Percentiles rank a stretch among this genome's conserved stretches.
These are phyloP conservation scores for Anas capensis DNA, from an alignment of 2,797 vertebrate species.

Conservation along the genomic window DNA sequence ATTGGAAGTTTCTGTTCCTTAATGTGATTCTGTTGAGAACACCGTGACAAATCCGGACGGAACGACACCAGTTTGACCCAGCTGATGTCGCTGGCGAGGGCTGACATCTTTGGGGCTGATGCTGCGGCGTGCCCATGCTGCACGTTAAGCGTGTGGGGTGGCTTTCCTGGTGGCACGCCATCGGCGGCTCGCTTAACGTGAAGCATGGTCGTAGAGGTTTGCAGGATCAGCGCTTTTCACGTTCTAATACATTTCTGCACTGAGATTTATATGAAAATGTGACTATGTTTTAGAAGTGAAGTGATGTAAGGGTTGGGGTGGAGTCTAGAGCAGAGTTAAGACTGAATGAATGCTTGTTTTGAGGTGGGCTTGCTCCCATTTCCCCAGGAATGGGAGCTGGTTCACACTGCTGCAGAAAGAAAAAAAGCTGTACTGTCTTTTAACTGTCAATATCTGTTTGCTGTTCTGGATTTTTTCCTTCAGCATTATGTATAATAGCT, in stretches of 20 bases:
- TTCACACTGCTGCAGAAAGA: slow-evolving; percentile 48
- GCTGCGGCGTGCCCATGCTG: slow-evolving; percentile 31
- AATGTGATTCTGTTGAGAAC: slow-evolving; percentile 66
- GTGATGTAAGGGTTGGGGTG: slow-evolving; percentile 58
- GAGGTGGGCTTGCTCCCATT: not conserved
- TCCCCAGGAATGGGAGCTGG: not conserved
- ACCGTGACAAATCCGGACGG: slow-evolving; percentile 43
- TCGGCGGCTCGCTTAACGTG: not conserved
- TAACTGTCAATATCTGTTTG: slow-evolving; percentile 61
- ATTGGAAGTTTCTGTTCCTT: slow-evolving; percentile 67
- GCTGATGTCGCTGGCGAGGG: not conserved
- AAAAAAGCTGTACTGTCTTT: slow-evolving; percentile 80
- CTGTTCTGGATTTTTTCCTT: slow-evolving; percentile 73
- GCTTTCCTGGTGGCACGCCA: slow-evolving; percentile 13
- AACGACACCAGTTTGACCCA: not conserved
- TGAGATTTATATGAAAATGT: slow-evolving; percentile 60
- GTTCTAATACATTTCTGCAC: slow-evolving; percentile 61
- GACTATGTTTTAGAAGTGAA: slow-evolving; percentile 68
- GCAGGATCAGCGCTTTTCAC: slow-evolving; percentile 42
- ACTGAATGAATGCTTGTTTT: slow-evolving; percentile 45
- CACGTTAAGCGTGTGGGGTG: not conserved
- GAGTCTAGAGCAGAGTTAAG: slow-evolving; percentile 30
- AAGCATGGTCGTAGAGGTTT: slow-evolving; percentile 6
- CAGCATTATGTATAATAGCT: slow-evolving; percentile 59
- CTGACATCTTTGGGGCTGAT: slow-evolving; percentile 51